These are phyloP conservation scores for Spodoptera litura DNA, from an alignment of 1,140 invertebrate species.

Conservation along the genomic window DNA sequence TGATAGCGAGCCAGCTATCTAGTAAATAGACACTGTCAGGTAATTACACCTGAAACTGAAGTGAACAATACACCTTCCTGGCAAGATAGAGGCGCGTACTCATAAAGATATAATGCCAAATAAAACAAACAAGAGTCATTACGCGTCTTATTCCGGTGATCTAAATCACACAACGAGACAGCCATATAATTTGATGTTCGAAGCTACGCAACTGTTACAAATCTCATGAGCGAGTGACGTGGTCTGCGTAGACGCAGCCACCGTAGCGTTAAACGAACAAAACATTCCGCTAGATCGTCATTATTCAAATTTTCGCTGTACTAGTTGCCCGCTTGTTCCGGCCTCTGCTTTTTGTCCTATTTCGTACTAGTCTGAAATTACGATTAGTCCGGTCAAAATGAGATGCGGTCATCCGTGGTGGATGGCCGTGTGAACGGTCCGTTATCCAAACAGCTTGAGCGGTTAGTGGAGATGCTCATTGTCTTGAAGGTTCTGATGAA, in stretches of 20 bases:
- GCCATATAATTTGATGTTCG: constrained; percentile 32
- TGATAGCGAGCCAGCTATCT: constrained; percentile 17
- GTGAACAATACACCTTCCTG: constrained; percentile 9
- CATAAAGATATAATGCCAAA: constrained; percentile 20
- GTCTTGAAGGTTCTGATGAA: constrained; percentile 36
- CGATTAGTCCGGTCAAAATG: constrained; percentile 79
- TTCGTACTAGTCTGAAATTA: constrained; percentile 81
- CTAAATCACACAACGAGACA: constrained; percentile 16
- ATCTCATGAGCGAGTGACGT: constrained; percentile 50
- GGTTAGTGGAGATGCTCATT: constrained; percentile 52
- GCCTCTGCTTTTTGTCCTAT: constrained; percentile 80
- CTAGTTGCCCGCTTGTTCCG: constrained; percentile 83
- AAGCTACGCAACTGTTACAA: constrained; percentile 53
- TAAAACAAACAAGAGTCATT: constrained; percentile 27
- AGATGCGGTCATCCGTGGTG: constrained; percentile 76
- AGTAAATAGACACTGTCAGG: constrained; percentile 1
- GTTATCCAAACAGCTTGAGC: constrained; percentile 72
- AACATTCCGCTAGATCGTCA: constrained; percentile 82
- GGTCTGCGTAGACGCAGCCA: constrained; percentile 63
- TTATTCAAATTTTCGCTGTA: constrained; percentile 84
- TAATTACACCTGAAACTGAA: constrained; percentile 11
- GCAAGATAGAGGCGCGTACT: background rate
- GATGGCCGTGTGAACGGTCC: constrained; percentile 80
- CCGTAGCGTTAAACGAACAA: constrained; percentile 75
- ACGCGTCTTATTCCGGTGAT: constrained; percentile 7